Conservation (phyloP, 2,888 invertebrate species). For the Operophtera brumata region DNA sequence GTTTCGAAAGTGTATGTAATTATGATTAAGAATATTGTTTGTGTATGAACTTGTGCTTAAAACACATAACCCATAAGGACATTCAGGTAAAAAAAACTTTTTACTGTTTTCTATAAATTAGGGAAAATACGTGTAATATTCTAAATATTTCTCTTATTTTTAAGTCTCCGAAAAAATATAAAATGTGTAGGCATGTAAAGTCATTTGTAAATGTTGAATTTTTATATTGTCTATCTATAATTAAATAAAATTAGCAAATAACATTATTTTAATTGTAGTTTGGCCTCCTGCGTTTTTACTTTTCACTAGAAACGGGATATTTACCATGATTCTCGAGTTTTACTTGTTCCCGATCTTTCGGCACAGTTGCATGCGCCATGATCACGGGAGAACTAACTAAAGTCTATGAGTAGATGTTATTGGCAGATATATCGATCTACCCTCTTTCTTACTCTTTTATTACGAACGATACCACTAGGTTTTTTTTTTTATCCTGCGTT, state of each 20-base stretch:
- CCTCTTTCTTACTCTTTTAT: no score
- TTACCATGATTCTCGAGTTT: no score
- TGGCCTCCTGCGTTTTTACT: neutral
- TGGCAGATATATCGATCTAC: no score
- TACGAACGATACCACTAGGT: no score
- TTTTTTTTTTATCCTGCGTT: neutral
- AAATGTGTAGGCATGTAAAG: constrained; percentile 3
- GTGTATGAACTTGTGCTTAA: neutral
- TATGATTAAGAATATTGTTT: constrained; percentile 5
- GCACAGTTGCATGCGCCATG: no score
- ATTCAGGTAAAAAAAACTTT: constrained; percentile 7
- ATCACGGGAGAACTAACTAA: no score
- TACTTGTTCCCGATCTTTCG: no score
- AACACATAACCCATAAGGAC: neutral
- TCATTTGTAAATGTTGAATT: constrained; percentile 11
- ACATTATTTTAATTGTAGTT: neutral
- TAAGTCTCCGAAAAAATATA: neutral
- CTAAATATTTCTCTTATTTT: neutral
- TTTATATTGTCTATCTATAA: constrained; percentile 10
- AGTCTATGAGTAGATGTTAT: no score
- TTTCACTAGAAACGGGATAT: no score
- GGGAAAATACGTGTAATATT: neutral
- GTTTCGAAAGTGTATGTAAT: neutral
- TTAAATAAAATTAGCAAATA: constrained; percentile 17
- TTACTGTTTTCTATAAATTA: neutral